A percentile compares a stretch with the other conserved stretches of the same genome.
These are phyloP conservation scores for Tenthredo mesomela DNA, from an alignment of 2,888 invertebrate species.

Conservation along the genomic window DNA sequence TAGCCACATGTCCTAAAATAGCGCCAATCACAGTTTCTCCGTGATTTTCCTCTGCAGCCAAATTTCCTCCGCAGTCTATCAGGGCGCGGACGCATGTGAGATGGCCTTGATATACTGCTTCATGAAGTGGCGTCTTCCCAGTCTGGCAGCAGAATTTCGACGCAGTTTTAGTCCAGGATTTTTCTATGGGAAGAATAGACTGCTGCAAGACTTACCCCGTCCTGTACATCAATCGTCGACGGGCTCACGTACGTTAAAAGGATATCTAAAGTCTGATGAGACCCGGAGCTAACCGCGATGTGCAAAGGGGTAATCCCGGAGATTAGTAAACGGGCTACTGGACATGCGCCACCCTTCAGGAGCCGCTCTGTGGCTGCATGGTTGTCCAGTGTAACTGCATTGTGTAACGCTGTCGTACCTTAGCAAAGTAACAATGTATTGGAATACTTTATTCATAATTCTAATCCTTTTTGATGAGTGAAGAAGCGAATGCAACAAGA, in stretches of 20 bases:
- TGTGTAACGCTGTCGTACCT: constrained; percentile 74
- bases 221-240: constrained; percentile 57
- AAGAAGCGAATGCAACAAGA: background rate
- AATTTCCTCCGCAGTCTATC: constrained; percentile 75
- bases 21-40: constrained; percentile 74
- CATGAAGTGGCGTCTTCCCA: constrained; percentile 80
- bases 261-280: constrained; percentile 58
- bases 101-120: constrained; percentile 79
- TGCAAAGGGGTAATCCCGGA: constrained; percentile 75
- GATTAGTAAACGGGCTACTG: constrained; percentile 63
- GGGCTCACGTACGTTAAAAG: constrained; percentile 58
- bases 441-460: background rate
- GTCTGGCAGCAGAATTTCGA: constrained; percentile 55
- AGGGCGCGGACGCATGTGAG: constrained; percentile 78
- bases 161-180: background rate
- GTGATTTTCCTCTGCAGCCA: constrained; percentile 70
- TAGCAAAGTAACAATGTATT: background rate
- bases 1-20: constrained; percentile 73
- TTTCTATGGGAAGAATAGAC: background rate
- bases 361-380: constrained; percentile 69
- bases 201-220: constrained; percentile 54
- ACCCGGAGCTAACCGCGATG: constrained; percentile 73
- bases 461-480: too few species aligned
- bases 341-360: constrained; percentile 72
- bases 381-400: constrained; percentile 74